Base-by-base conservation (phyloP, 1,140 invertebrate genomes). In the Pogonomyrmex barbatus region DNA sequence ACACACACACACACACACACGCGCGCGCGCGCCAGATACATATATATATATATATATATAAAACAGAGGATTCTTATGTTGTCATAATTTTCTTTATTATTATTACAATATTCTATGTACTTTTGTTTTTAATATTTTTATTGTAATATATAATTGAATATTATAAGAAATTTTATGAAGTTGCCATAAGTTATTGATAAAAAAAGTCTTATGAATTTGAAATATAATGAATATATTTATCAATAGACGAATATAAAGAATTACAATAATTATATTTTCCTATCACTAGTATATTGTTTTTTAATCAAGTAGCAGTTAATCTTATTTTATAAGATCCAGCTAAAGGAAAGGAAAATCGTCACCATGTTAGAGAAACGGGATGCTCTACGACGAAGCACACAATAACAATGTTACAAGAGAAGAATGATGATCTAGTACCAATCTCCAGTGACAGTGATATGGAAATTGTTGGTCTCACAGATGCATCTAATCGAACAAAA, bases 391-490 rank as follows among this genome's bases (percentile, higher is more conserved):
- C 56, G 8, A 93, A 93, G 17, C 90, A 92, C 33, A 2, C 71
- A 9, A 54, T 65, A 6, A 91, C 91, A 12, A 94, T 91, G 0
- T 77, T 93, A 17, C 94, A 93, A 77, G 93, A 94, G 82, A 95
- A 93, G 58, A 94, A 94, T 12, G 93, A 95, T 12, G 94, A 94
- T 83, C 89, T 95, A 39, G 91, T 94, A 33, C 92, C 94, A 12
- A 95, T 95, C n/a, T 95, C 94, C 3, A 95, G 94, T 36, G 94
- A 95, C 77, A 94, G 93, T 17, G 95, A 95, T 70, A 93, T 94
- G 92, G 94, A 95, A 71, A 89, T 94, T 10, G 92, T 94, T n/a
- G 93, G 93, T 60, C 83, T 94, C 36, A 86, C 87, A 2, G 90
- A 92, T 3, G 87, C 73, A 56, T 88, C 90, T 4, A 89, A 91